These are phyloP conservation scores for Eledone cirrhosa DNA, from an alignment of 2,888 invertebrate species.

Conservation along the genomic window DNA sequence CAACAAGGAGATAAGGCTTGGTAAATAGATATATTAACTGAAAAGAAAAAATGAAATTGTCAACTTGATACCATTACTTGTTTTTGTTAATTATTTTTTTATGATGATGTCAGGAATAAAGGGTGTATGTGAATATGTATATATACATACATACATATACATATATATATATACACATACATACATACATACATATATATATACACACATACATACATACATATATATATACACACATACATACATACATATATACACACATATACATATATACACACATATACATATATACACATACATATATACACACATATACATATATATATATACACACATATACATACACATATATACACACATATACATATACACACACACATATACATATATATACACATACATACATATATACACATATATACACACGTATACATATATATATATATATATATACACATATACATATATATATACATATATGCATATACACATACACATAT, in stretches of 20 bases:
- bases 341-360: neutral
- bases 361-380: neutral
- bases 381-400: neutral
- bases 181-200: neutral
- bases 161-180: conserved; percentile 6
- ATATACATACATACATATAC: neutral
- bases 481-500: too few relatives aligned
- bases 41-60: too few relatives aligned
- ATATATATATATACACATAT: too few relatives aligned
- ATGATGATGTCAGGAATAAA: neutral
- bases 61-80: too few relatives aligned
- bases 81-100: too few relatives aligned
- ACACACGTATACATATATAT: too few relatives aligned
- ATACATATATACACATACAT: neutral
- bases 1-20: too few relatives aligned
- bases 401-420: too few relatives aligned
- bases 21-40: too few relatives aligned
- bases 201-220: neutral
- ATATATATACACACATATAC: neutral
- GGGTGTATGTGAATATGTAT: neutral
- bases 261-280: neutral
- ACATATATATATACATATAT: too few relatives aligned
- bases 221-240: too few relatives aligned
- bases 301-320: neutral
- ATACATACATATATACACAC: too few relatives aligned